Percentiles rank a stretch among this genome's conserved stretches.
These are phyloP conservation scores for Drosophila busckii DNA, from an alignment of 1,140 invertebrate species.

Conservation along the genomic window DNA sequence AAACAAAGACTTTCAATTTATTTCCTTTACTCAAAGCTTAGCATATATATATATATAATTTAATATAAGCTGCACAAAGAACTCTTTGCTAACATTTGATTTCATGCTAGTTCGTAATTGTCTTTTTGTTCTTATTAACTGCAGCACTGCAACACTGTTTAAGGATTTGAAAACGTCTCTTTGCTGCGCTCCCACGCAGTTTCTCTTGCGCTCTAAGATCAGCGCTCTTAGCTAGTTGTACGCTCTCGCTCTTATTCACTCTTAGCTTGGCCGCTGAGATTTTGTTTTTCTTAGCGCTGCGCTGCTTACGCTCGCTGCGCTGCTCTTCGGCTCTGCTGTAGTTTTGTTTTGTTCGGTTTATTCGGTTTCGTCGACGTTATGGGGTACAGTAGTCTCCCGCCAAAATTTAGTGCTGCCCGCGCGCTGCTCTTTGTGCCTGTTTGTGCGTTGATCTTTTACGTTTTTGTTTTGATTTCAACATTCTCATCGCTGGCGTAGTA, in stretches of 20 bases:
- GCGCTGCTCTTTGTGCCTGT: conserved; percentile 30
- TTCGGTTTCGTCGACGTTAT: conserved; percentile 33
- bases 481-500: conserved; percentile 48
- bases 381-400: conserved; percentile 75
- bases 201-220: conserved; percentile 9
- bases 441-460: conserved; percentile 76
- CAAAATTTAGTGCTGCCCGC: conserved; percentile 69
- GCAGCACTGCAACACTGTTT: conserved; percentile 66
- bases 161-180: too few relatives aligned
- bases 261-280: too few relatives aligned
- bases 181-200: background rate
- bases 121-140: conserved; percentile 4
- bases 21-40: too few relatives aligned
- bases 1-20: too few relatives aligned
- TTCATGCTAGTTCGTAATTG: conserved; percentile 43
- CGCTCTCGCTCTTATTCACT: conserved; percentile 10
- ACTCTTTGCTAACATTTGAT: conserved; percentile 13
- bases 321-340: conserved; percentile 45
- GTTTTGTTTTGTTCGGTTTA: conserved; percentile 70
- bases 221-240: conserved; percentile 3
- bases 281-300: background rate
- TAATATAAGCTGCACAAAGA: too few relatives aligned
- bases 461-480: conserved; percentile 77
- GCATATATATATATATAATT: too few relatives aligned
- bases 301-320: background rate